These are phyloP conservation scores for Macrobrachium nipponense DNA, from an alignment of 1,140 invertebrate species.

Conservation along the genomic window DNA sequence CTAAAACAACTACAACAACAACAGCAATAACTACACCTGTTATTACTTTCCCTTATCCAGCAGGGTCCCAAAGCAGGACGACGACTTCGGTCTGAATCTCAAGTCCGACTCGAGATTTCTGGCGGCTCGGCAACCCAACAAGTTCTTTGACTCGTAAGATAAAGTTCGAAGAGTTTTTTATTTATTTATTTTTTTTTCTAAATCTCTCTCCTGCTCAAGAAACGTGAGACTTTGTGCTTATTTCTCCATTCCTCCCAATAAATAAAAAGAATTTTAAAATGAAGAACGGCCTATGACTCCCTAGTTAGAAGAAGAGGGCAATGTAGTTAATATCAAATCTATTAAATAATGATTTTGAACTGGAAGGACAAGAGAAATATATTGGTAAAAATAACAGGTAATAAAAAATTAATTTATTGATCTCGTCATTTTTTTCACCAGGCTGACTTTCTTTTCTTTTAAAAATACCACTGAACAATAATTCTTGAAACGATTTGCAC, in stretches of 20 bases:
- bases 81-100: constrained; percentile 45
- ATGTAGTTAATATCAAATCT: too few species aligned
- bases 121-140: constrained; percentile 43
- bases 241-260: not conserved
- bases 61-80: not conserved
- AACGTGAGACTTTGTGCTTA: not conserved
- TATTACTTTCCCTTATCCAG: not conserved
- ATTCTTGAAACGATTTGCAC: too few species aligned
- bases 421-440: too few species aligned
- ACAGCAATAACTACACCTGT: not conserved
- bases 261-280: not conserved
- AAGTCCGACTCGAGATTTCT: constrained; percentile 35
- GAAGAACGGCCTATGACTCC: too few species aligned
- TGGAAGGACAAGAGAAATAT: too few species aligned
- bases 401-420: too few species aligned
- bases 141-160: constrained; percentile 49
- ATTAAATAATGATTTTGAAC: too few species aligned
- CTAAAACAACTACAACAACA: not conserved
- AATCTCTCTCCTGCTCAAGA: not conserved
- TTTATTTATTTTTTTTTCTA: too few species aligned
- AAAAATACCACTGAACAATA: too few species aligned
- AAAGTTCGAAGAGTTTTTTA: not conserved
- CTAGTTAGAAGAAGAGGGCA: too few species aligned
- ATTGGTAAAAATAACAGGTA: too few species aligned
- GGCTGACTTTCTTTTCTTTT: too few species aligned